phyloP scores from a whole-genome alignment of 2,113 vertebrate species.

The Entomyzon cyanotis region DNA sequence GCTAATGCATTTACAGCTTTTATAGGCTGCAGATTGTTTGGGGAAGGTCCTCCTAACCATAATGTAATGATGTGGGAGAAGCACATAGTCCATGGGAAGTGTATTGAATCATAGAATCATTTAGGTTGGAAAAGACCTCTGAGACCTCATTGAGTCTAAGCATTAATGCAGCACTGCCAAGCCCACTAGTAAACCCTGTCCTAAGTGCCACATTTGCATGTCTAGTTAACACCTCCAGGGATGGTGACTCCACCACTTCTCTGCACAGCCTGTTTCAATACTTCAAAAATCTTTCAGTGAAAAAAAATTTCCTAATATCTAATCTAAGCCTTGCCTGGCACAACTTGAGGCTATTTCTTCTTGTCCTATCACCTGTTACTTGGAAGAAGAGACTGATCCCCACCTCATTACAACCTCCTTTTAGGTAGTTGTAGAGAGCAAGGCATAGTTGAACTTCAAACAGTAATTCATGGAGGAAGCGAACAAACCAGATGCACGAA shows the following conservation, averaged over 20 bases:
- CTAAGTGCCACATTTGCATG: background rate
- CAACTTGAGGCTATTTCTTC: background rate
- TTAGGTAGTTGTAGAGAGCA: background rate
- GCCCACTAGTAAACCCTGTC: background rate
- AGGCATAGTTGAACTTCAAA: background rate
- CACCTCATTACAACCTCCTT: background rate
- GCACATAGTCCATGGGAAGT: background rate
- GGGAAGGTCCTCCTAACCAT: background rate
- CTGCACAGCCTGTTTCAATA: background rate
- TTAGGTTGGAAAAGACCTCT: background rate
- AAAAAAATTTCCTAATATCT: background rate
- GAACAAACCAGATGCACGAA: background rate
- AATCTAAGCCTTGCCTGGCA: background rate
- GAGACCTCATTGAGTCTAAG: background rate
- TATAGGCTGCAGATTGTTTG: background rate
- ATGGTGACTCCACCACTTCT: background rate
- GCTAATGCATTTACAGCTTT: background rate
- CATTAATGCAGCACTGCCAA: background rate
- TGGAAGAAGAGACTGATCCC: background rate
- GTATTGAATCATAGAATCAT: background rate
- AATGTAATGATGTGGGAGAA: background rate
- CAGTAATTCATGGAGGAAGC: background rate
- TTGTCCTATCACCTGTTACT: background rate
- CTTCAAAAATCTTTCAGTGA: background rate
- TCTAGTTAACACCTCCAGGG: background rate